These are phyloP conservation scores for Catharus minimus DNA, from an alignment of 2,113 vertebrate genomes.

Conservation along the genomic window DNA sequence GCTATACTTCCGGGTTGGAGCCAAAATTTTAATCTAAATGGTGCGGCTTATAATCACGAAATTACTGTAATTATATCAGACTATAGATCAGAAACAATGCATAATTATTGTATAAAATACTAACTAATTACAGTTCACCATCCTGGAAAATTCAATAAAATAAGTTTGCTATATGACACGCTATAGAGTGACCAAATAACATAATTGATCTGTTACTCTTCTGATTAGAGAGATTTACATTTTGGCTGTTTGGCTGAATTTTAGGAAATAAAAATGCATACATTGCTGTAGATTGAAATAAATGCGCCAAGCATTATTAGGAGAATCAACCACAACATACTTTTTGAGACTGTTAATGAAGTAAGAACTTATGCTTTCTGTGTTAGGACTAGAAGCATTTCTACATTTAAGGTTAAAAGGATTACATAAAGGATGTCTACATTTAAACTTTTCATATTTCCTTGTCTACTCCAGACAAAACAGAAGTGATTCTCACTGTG, in stretches of 20 bases:
- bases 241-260: background rate
- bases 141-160: background rate
- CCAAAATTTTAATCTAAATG: no score
- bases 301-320: background rate
- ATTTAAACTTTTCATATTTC: background rate
- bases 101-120: background rate
- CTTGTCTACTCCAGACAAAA: background rate
- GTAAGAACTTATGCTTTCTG: background rate
- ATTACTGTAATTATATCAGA: no score
- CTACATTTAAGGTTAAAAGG: background rate
- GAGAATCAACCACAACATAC: background rate
- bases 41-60: no score
- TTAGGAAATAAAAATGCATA: background rate
- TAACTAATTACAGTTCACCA: background rate
- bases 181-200: background rate
- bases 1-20: no score
- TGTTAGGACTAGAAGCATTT: background rate
- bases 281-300: background rate
- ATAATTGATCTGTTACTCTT: background rate
- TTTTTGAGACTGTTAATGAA: background rate
- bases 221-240: background rate
- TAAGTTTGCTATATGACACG: rapidly evolving
- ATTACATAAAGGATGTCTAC: background rate
- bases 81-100: background rate
- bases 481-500: background rate